Conservation (phyloP, 1,140 invertebrate genomes). For the Eubasilissa regina region DNA sequence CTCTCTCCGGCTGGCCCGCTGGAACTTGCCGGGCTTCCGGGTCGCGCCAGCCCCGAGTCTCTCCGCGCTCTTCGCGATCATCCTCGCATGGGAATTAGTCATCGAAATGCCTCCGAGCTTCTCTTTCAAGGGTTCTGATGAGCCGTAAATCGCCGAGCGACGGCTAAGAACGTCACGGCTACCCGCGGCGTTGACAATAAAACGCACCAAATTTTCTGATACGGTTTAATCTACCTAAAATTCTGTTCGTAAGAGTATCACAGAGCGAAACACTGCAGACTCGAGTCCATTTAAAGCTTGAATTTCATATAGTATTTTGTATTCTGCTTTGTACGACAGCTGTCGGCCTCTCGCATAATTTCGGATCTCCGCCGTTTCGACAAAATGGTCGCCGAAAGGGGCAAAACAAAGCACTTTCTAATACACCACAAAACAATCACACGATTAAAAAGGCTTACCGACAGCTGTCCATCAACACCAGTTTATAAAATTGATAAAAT, state of each 20-base stretch:
- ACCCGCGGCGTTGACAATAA: conserved; percentile 40
- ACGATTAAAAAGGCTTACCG: conserved; percentile 27
- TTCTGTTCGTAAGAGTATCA: conserved; percentile 52
- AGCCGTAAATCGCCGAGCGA: neutral
- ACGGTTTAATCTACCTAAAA: conserved; percentile 34
- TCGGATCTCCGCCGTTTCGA: conserved; percentile 46
- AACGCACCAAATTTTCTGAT: conserved; percentile 33
- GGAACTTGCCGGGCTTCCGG: conserved; percentile 39
- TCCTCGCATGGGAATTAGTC: conserved; percentile 56
- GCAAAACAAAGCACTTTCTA: conserved; percentile 50
- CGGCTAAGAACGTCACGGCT: conserved; percentile 8
- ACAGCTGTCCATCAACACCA: conserved; percentile 38
- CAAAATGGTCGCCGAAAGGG: conserved; percentile 52
- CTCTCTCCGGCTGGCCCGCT: conserved; percentile 14
- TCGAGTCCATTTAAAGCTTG: conserved; percentile 52
- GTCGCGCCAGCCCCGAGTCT: conserved; percentile 12
- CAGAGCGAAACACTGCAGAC: conserved; percentile 51
- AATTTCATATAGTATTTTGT: conserved; percentile 48
- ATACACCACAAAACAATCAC: conserved; percentile 2
- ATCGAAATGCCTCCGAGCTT: conserved; percentile 36
- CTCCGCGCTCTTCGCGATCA: conserved; percentile 47
- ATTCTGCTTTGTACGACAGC: conserved; percentile 49
- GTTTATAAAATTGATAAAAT: conserved; percentile 44
- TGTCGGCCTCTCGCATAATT: conserved; percentile 49
- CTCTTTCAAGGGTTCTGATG: conserved; percentile 34